Base-by-base conservation (phyloP, 2,888 invertebrate genomes). In the Agrotis clavis region DNA sequence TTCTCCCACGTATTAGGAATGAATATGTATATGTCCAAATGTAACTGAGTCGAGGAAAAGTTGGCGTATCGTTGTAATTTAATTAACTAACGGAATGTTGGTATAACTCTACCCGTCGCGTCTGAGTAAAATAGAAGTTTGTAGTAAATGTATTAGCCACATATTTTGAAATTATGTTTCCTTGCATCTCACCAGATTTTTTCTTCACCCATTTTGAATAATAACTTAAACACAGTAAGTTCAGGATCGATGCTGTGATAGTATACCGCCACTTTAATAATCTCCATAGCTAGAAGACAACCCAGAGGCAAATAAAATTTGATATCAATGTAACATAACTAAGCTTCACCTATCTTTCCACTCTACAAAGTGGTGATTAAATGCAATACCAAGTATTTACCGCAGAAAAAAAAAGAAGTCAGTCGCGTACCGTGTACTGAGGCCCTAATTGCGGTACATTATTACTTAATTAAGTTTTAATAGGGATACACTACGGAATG, bases 401-500 rank as follows among this genome's bases (percentile, higher is more conserved):
- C 13, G 21, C 47, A 7, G 5, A 51, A 47, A 51, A 77, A 75
- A 67, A 74, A 9, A 57, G 30, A 56, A 80, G 53, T 7, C 13
- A n/a, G 21, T 18, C 45, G 47, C 21, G 30, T 14, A 4, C 21
- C 56, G 56, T 60, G 54, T 69, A 69, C 47, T 13, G 18, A 25
- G 45, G 4, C 65, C 51, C 48, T 76, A 73, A 84, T 74, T 71
- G 57, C 41, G 64, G 73, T 69, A 63, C 69, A 76, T 83, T 85
- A 86, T 87, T 68, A 67, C 86, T 87, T 84, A 83, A 87, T 87
- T 85, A 86, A 76, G 72, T 75, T 77, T 82, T 83, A 79, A 82
- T 68, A 74, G 53, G 53, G 18, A 68, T 61, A 67, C 76, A 48
- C 64, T 48, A 18, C 14, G 77, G 77, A 19, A 77, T 77, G 73